A percentile compares a stretch with the other conserved stretches of the same genome.
Conservation (phyloP, 2,888 invertebrate genomes). For the Drosophila eohydei region DNA sequence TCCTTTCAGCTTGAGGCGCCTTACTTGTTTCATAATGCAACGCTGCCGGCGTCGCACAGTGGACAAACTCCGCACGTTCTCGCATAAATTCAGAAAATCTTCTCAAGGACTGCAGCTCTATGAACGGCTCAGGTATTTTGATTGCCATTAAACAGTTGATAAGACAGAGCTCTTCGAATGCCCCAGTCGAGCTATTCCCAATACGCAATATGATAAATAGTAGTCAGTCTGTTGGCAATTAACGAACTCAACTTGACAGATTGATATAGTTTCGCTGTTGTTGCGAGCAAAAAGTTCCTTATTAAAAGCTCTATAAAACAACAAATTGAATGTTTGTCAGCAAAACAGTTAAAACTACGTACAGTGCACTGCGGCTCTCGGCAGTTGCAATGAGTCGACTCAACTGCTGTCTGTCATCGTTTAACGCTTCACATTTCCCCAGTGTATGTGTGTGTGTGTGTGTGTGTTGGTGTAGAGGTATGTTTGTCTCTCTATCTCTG, state of each 20-base stretch:
- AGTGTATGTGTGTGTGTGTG: conserved; percentile 24
- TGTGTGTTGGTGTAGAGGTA: conserved; percentile 21
- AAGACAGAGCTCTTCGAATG: not conserved
- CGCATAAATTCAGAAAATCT: not conserved
- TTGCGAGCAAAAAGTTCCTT: not conserved
- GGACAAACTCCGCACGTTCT: not conserved
- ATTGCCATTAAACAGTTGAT: not conserved
- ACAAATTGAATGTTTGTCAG: conserved; percentile 11
- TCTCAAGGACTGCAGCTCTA: not conserved
- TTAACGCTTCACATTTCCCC: conserved; percentile 45
- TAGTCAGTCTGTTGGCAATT: not conserved
- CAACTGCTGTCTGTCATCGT: conserved; percentile 45
- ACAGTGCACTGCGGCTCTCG: conserved; percentile 28
- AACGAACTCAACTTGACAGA: not conserved
- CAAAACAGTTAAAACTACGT: not conserved
- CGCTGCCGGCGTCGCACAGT: conserved; percentile 28
- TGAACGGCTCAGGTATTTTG: not conserved
- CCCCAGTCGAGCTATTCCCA: not conserved
- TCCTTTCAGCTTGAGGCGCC: not conserved
- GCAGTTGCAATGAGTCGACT: conserved; percentile 45
- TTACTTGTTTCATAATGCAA: conserved; percentile 64
- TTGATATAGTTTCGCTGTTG: not conserved
- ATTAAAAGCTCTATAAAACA: not conserved
- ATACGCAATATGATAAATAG: not conserved
- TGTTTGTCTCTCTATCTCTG: conserved; percentile 17